These are phyloP conservation scores for Lindbergichthys nudifrons DNA, from an alignment of 2,797 vertebrate species.

Conservation along the genomic window DNA sequence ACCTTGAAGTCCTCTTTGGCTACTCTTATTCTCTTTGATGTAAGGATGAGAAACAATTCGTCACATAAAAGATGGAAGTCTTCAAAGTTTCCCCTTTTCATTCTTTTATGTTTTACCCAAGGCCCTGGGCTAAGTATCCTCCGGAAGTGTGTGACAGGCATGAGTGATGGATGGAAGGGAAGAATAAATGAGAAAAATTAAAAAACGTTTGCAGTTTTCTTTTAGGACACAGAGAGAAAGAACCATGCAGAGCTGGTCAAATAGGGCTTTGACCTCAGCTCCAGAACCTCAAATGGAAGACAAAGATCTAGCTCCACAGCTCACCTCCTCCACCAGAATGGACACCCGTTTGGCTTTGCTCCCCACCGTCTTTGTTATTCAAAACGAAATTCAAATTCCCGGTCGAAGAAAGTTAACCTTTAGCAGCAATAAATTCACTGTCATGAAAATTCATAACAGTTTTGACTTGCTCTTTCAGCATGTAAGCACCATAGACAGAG, in stretches of 20 bases:
- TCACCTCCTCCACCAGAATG: slow-evolving; percentile 37
- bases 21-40: slow-evolving; percentile 76
- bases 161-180: slow-evolving; percentile 49
- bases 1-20: slow-evolving; percentile 65
- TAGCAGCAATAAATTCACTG: slow-evolving; percentile 41
- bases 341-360: slow-evolving; percentile 33
- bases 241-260: slow-evolving; percentile 60
- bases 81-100: slow-evolving; percentile 63
- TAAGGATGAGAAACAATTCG: slow-evolving; percentile 78
- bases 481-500: slow-evolving; percentile 42
- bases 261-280: slow-evolving; percentile 37
- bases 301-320: slow-evolving; percentile 50
- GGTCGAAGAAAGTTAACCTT: slow-evolving; percentile 56
- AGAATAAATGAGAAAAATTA: slow-evolving; percentile 34
- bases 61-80: slow-evolving; percentile 77
- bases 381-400: slow-evolving; percentile 52
- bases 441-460: slow-evolving; percentile 56
- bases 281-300: slow-evolving; percentile 29
- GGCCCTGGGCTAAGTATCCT: slow-evolving; percentile 59
- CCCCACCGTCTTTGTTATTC: slow-evolving; percentile 53
- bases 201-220: slow-evolving; percentile 26
- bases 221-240: slow-evolving; percentile 39
- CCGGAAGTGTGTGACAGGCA: slow-evolving; percentile 35
- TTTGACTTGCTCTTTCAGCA: slow-evolving; percentile 50
- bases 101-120: slow-evolving; percentile 49